phyloP scores from a whole-genome alignment of 2,888 invertebrate species.

The Drosophila melanocephala region DNA sequence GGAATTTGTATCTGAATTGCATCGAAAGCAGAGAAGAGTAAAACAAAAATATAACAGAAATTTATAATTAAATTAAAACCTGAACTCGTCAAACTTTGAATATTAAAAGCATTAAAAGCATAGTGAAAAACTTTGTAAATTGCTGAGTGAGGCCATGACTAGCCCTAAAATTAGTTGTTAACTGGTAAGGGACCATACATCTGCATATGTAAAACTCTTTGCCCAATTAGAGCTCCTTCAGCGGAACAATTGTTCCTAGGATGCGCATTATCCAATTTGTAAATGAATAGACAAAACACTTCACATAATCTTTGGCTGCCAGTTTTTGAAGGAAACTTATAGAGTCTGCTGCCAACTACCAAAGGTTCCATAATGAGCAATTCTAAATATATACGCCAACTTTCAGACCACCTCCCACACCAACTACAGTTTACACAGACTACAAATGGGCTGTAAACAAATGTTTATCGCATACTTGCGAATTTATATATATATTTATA shows the following conservation, averaged over 20 bases:
- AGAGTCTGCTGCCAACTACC: background rate
- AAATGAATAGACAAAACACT: background rate
- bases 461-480: constrained; percentile 40
- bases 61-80: background rate
- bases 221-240: background rate
- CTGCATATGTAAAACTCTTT: background rate
- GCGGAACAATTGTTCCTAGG: background rate
- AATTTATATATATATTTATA: background rate
- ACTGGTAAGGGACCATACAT: background rate
- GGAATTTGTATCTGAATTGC: background rate
- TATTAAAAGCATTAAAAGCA: background rate
- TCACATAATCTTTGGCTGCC: background rate
- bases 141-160: background rate
- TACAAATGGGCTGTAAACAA: constrained; percentile 6
- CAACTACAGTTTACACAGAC: background rate
- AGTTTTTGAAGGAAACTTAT: background rate
- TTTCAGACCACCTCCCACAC: background rate
- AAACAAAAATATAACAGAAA: background rate
- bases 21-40: background rate
- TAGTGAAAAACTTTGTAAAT: background rate
- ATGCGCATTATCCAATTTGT: background rate
- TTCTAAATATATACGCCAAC: background rate
- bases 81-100: background rate
- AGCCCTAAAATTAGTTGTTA: background rate
- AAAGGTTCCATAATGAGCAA: background rate